A percentile compares a stretch with the other conserved stretches of the same genome.
Evolutionary conservation across 2,113 vertebrate species (phyloP).

Genomic region (Malurus cyaneus): DNA sequence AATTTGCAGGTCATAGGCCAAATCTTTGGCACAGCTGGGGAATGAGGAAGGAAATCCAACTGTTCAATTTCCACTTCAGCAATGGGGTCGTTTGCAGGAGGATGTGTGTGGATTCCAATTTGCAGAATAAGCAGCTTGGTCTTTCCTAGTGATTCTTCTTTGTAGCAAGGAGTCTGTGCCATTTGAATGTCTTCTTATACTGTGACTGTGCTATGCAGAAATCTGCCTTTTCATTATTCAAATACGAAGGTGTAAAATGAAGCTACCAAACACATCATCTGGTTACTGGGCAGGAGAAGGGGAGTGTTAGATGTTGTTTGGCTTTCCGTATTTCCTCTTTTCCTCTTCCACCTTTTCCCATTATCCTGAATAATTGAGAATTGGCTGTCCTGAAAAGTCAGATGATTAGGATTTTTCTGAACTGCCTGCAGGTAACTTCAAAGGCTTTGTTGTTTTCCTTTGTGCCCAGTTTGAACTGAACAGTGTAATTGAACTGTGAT

Average conservation of each 20-base stretch:
- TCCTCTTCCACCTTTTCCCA: background rate
- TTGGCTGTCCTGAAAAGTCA: background rate
- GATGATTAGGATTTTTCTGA: background rate
- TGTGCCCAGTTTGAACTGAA: background rate
- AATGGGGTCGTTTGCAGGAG: background rate
- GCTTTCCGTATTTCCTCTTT: background rate
- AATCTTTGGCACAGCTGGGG: background rate
- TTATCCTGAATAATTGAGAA: background rate
- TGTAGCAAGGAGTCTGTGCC: background rate
- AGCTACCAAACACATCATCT: background rate
- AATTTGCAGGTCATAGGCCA: background rate
- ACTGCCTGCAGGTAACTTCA: background rate
- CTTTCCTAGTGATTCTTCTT: background rate
- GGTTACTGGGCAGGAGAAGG: background rate
- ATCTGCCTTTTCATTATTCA: background rate
- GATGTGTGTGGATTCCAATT: background rate
- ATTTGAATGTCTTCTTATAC: background rate
- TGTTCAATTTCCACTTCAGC: background rate
- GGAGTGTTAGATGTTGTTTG: background rate
- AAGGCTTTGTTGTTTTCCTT: background rate
- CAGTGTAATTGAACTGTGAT: background rate
- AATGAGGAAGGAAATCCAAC: background rate
- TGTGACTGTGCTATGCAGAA: background rate
- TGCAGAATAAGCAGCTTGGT: background rate
- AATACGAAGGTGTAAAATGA: background rate